Percentiles rank a stretch among this genome's conserved stretches.
Evolutionary conservation across 2,113 vertebrate genomes (phyloP).

Genomic region (Ardeotis arabs): DNA sequence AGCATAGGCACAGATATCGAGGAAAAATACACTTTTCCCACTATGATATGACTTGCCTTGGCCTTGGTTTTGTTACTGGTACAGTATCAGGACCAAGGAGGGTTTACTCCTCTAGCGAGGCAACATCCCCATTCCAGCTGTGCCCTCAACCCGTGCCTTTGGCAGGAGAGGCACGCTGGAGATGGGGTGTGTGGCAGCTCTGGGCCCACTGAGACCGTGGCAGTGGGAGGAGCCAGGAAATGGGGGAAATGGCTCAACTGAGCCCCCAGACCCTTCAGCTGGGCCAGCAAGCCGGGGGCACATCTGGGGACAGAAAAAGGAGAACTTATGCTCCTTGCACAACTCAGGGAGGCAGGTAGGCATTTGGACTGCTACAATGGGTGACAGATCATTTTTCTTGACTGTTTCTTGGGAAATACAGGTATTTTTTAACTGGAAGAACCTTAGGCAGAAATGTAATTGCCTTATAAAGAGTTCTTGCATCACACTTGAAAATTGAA

Average conservation of each 20-base stretch:
- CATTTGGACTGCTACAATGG: neutral
- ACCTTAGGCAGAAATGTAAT: neutral
- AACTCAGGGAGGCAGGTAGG: neutral
- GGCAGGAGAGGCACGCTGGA: neutral
- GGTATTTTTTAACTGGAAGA: neutral
- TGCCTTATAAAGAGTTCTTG: neutral
- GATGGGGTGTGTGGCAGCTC: neutral
- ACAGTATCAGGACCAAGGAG: neutral
- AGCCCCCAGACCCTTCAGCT: neutral
- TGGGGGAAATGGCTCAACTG: neutral
- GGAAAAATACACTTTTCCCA: neutral
- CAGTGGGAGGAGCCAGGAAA: neutral
- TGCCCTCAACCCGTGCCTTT: neutral
- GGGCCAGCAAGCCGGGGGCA: neutral
- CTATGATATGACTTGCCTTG: neutral
- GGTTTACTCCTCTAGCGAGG: neutral
- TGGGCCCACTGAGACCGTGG: neutral
- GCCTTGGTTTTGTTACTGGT: neutral
- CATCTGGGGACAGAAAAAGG: neutral
- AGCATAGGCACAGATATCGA: neutral
- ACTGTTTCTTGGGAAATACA: neutral
- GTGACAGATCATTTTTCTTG: neutral
- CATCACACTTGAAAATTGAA: neutral
- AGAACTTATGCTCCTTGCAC: neutral
- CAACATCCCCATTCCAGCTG: neutral